Evolutionary conservation across 1,140 invertebrate genomes (phyloP), one percentile per base, ranked within the genome.

Genomic region (Hyles euphorbiae): DNA sequence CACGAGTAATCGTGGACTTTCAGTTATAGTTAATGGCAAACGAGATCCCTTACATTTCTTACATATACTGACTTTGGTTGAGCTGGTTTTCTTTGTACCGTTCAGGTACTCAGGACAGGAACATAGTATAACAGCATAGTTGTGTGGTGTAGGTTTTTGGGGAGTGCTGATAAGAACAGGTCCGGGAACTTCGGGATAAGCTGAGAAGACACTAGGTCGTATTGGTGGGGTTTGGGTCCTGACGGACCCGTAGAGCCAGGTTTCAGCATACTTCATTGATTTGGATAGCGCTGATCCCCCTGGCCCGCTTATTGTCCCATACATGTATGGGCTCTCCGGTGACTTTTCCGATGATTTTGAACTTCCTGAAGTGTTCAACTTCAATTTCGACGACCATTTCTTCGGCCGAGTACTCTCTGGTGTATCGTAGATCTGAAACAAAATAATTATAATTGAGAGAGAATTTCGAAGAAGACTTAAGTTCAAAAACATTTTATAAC

Each of bases 181-280:
- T 33, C 91, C 89, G 54, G 91, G 78, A 12, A 92, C 87, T 50
- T 92, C 89, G 3, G 90, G 82, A 54, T 91, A 91, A 59, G 90
- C 87, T 44, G 88, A 79, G 74, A 91, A 89, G 49, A 89, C 74
- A 60, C 81, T 85, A 22, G 86, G 83, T 64, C 89, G 78, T n/a
- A 81, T 74, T 56, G 91, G 90, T 51, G 92, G 90, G 3, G 92
- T 90, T 53, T 91, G 90, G 3, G 92, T 90, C 63, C 93, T 88
- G 1, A 94, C 92, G 3, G 94, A 94, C 58, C 94, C 94, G 69
- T 96, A 96, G 2, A 96, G 90, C 94, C 94, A 96, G 36, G 94
- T 93, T 65, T 96, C 94, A 1, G 93, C 93, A 84, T 95, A 95
- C 65, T 95, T 93, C 94, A 96, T 96, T 74, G 94, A 95, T 78